Evolutionary conservation across 1,140 invertebrate species (phyloP), one percentile per base, ranked within the genome.

Genomic region (Drosophila sucinea): DNA sequence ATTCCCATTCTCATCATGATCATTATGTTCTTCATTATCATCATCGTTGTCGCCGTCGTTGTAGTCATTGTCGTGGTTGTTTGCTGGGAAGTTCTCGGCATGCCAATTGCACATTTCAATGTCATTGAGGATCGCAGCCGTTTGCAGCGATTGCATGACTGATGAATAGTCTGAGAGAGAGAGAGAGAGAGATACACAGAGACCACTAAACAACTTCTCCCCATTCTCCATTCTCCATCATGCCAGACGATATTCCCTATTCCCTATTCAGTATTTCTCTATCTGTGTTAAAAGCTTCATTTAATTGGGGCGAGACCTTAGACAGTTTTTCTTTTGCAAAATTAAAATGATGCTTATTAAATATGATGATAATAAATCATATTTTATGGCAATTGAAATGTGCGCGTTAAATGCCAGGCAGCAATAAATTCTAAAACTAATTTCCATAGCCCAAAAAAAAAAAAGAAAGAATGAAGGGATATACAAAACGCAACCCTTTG

Each of bases 321-420:
- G 60, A 58, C 61, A 70, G 63, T 63, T 74, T 44, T 41, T 2
- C 44, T 23, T 25, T 25, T 38, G 35, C 23, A 67, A 72, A 72
- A 72, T 57, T 58, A 67, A 79, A 77, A 90, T 90, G 81, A 68
- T 90, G 81, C 85, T 81, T 90, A 90, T 90, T 90, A 90, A 90
- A 85, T 81, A 79, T 67, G 38, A 66, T 63, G 64, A 77, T 82
- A 77, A 90, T 90, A 90, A 90, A 90, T 90, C 86, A 90, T 90
- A 63, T 90, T 63, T 90, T 90, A 89, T 89, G 85, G 80, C 81
- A 83, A 89, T 84, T 89, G 85, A 89, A 89, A 89, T 72, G 84
- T 51, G 44, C 80, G 74, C 69, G 74, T 54, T 77, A 87, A 87
- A 80, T 80, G 66, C 70, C 27, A 55, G 33, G 40, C 33, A 51